A percentile compares a stretch with the other conserved stretches of the same genome.
phyloP scores from a whole-genome alignment of 2,888 invertebrate species.

The Agapetus fuscipes region DNA sequence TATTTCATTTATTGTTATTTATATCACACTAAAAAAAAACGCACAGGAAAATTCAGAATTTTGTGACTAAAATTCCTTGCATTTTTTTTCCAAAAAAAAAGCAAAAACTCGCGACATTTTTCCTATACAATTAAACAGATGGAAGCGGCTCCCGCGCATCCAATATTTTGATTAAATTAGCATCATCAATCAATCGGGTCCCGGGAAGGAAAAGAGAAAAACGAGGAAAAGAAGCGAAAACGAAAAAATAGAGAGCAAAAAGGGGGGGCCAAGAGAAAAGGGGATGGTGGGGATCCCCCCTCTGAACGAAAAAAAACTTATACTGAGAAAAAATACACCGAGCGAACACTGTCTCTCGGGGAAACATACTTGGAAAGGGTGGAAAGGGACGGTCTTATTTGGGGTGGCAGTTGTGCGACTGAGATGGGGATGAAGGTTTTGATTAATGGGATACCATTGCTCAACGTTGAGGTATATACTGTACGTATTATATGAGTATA shows the following conservation, averaged over 20 bases:
- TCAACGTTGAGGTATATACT: no score
- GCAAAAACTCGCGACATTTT: no score
- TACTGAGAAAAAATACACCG: slow-evolving; percentile 37
- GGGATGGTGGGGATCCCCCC: slow-evolving; percentile 7
- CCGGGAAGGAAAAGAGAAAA: slow-evolving; percentile 12
- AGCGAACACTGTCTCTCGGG: slow-evolving; percentile 45
- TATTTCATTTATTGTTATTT: no score
- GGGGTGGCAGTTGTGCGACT: no score
- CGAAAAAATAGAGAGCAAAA: slow-evolving; percentile 15
- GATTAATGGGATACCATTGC: slow-evolving; percentile 47
- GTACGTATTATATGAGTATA: no score
- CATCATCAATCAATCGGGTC: slow-evolving; percentile 19
- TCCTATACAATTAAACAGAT: no score
- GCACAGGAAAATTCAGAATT: no score
- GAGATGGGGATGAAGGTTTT: no score
- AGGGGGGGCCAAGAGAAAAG: background rate
- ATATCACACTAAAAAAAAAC: no score
- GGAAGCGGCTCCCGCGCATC: background rate
- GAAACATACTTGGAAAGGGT: slow-evolving; percentile 44
- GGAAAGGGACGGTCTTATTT: no score
- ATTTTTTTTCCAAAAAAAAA: no score
- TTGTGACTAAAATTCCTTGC: no score
- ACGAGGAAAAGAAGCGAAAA: slow-evolving; percentile 14
- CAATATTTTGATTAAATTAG: slow-evolving; percentile 20
- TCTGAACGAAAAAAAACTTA: slow-evolving; percentile 7